These are phyloP conservation scores for Percopsis omiscomaycus DNA, from an alignment of 2,797 vertebrate genomes.

Conservation along the genomic window DNA sequence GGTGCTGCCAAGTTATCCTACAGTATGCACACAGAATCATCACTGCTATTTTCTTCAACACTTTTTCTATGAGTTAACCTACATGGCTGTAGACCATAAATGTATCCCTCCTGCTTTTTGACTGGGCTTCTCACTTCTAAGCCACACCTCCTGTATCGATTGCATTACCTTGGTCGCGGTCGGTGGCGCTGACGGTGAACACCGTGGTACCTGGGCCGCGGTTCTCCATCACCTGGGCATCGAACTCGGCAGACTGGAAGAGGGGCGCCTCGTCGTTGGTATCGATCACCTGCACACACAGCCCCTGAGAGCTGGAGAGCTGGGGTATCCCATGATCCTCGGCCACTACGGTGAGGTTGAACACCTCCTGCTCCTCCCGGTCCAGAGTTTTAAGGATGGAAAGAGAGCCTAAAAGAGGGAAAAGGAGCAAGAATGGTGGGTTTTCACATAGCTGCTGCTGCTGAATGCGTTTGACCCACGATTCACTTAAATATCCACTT, in stretches of 20 bases:
- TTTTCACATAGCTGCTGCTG: conserved; percentile 3
- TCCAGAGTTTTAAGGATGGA: conserved; percentile 84
- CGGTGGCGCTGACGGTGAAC: conserved; percentile 82
- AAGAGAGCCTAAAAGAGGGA: conserved; percentile 51
- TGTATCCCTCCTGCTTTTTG: too few relatives aligned
- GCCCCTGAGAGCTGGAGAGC: conserved; percentile 85
- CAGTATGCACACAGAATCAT: conserved; percentile 18
- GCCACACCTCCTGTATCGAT: neutral
- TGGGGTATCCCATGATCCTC: conserved; percentile 87
- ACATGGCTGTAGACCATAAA: too few relatives aligned
- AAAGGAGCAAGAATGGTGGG: neutral
- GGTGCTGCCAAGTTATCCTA: too few relatives aligned
- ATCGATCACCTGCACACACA: conserved; percentile 89
- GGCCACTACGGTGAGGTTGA: conserved; percentile 88
- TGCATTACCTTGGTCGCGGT: conserved; percentile 87
- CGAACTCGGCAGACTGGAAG: conserved; percentile 84
- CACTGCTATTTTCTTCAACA: conserved; percentile 17
- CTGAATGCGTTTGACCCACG: neutral
- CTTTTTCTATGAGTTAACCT: too few relatives aligned
- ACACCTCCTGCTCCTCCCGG: conserved; percentile 85
- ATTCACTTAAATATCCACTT: neutral
- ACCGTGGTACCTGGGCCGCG: conserved; percentile 83
- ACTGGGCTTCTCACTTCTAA: too few relatives aligned
- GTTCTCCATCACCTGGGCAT: conserved; percentile 86
- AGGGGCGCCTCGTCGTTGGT: conserved; percentile 90